Base-by-base conservation (phyloP, 2,888 invertebrate genomes). In the Ennomos erosarius region DNA sequence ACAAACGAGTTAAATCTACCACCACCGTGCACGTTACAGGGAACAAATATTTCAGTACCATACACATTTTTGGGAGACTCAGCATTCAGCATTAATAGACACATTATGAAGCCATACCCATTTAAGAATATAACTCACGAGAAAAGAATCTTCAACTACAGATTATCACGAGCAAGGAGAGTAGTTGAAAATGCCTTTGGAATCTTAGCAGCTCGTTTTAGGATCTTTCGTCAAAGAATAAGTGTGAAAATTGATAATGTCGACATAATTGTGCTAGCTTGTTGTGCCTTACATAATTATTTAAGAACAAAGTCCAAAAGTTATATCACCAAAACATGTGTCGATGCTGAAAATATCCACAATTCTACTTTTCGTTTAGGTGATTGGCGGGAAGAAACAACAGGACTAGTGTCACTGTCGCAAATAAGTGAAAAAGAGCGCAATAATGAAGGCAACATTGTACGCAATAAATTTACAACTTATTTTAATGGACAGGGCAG, bases 231-330 rank as follows among this genome's bases (percentile, higher is more conserved):
- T 33, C 51, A 36, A 61, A 51, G 26, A 58, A 53, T 59, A 59
- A 56, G 50, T 55, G 53, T 64, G 45, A 16, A 59, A 8, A 38
- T 65, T 55, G 58, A 65, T 11, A 63, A 53, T 42, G 62, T 58
- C 42, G 58, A 60, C 33, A 37, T 26, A 37, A 49, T 62, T 48
- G 59, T 65, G 35, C 47, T 57, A 13, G 59, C 62, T 38, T 65
- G 65, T 59, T 59, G 62, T 38, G 62, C 55, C 37, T 55, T 60
- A 53, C 62, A 63, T 51, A 79, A 76, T 76, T 79, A 73, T 78
- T 73, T 77, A 74, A 74, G 69, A 58, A 68, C 50, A 62, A 59
- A 58, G 38, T 57, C 59, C 37, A 52, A 58, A 56, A 55, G 33
- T 35, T 62, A 59, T 50, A 36, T 58, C n/a, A 59, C 51, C 9